Conservation (phyloP, 2,888 invertebrate species). For the Acanthosepion pharaonis region DNA sequence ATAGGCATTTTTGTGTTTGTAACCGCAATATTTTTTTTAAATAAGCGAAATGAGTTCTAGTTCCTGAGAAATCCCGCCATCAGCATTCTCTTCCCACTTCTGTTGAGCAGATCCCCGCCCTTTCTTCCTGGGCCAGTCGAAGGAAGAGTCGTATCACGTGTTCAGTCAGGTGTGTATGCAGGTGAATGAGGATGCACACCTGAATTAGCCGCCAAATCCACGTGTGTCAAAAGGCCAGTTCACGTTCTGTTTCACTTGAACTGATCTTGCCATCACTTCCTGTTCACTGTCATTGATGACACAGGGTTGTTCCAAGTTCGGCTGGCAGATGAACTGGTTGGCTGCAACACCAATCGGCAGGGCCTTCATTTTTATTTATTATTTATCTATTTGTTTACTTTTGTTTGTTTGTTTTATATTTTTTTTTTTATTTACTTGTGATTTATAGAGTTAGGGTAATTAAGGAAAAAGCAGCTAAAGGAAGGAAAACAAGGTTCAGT, state of each 20-base stretch:
- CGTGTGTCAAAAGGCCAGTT: neutral
- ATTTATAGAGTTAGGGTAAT: too few species aligned
- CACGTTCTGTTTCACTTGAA: conserved; percentile 9
- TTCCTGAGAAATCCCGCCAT: neutral
- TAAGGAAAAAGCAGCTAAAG: too few species aligned
- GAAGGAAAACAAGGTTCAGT: too few species aligned
- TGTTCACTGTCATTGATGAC: neutral
- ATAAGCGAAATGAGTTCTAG: too few species aligned
- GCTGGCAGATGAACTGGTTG: neutral
- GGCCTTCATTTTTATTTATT: too few species aligned
- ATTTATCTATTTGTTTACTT: too few species aligned
- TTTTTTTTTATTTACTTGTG: too few species aligned
- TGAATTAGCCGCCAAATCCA: conserved; percentile 20
- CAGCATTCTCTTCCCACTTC: neutral
- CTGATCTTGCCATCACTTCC: neutral
- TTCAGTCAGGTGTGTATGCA: neutral
- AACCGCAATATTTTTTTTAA: too few species aligned
- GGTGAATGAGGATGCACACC: conserved; percentile 33
- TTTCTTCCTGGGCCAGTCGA: neutral
- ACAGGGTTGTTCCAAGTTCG: neutral
- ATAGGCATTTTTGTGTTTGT: too few species aligned
- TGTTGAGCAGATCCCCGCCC: neutral
- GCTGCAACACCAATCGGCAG: neutral
- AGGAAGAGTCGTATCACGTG: neutral
- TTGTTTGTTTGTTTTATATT: too few species aligned